Base-by-base conservation (phyloP, 2,797 vertebrate genomes). In the Enteromius trimaculatus region DNA sequence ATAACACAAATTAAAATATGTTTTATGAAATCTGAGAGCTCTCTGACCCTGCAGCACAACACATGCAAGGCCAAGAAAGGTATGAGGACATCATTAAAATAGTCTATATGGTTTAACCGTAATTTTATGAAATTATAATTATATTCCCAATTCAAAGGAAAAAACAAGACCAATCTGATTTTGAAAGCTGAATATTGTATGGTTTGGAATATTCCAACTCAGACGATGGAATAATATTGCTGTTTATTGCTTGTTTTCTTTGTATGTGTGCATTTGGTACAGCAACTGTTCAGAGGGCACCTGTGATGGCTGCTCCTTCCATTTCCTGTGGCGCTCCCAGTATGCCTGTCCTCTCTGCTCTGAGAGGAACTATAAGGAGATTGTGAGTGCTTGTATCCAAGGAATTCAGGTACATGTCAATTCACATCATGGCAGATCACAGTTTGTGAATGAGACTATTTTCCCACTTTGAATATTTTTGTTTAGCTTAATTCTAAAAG, bases 241-340 rank as follows among this genome's bases (percentile, higher is more conserved):
- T 47, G 1, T 70, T 34, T 21, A 75, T 47, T 62, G 6, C n/a
- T 76, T 31, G 6, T 39, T 81, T 37, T 77, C 55, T 51, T 16
- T 75, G 0, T 66, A 17, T 88, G 78, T 64, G 68, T 42, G 70
- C 86, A 88, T 85, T 86, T 26, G 42, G 84, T 44, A 31, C 90
- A 99, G 98, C 77, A 93, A 94, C 47, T 99, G 98, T 85, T 94
- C 96, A 1, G 97, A 97, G 77, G 98, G 97, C 77, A 99, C 98
- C 1, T 99, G 98, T 55, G 96, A 98, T 1, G 98, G 98, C 69
- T 99, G 98, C 86, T 95, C 93, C 66, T 99, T 97, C 89, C 97
- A 98, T 90, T 96, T 98, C 70, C 92, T 99, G 65, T 99, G 97
- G 98, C 93, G 93, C 89, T 96, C 95, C 0, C 90, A 89, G 17